Conservation (phyloP, 1,140 invertebrate genomes). For the Augochlora pura region DNA sequence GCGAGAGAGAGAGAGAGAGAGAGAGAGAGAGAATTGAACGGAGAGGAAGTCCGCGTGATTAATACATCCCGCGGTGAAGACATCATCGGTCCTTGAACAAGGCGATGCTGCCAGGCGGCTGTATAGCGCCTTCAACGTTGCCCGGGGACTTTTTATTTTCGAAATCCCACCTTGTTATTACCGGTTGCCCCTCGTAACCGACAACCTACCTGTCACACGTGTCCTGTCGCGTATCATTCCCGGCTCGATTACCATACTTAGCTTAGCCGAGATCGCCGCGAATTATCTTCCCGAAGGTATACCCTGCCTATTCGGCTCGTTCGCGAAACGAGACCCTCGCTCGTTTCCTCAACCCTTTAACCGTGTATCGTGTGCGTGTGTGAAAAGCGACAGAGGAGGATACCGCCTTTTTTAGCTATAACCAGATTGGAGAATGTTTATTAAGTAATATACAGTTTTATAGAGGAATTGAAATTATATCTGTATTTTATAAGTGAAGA, state of each 20-base stretch:
- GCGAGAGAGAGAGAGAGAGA: background rate
- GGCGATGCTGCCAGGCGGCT: background rate
- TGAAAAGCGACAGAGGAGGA: too few species aligned
- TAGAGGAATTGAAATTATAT: too few species aligned
- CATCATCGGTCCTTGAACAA: background rate
- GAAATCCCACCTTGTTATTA: slow-evolving; percentile 11
- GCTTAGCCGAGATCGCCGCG: background rate
- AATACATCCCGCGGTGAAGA: background rate
- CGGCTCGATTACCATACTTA: background rate
- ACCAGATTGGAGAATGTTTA: too few species aligned
- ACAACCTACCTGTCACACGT: slow-evolving; percentile 13
- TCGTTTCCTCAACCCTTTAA: too few species aligned
- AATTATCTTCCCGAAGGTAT: background rate
- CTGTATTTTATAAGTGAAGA: too few species aligned
- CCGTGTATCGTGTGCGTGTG: too few species aligned
- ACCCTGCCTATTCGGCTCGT: too few species aligned
- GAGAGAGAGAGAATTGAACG: background rate
- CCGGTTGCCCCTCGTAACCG: background rate
- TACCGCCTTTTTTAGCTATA: too few species aligned
- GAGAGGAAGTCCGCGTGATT: background rate
- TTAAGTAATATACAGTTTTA: too few species aligned
- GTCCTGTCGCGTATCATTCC: background rate
- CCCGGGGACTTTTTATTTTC: background rate
- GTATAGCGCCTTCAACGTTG: background rate
- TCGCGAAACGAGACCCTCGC: too few species aligned